Evolutionary conservation across 2,888 invertebrate genomes (phyloP).

Genomic region (Drosophila hawaiiensis): DNA sequence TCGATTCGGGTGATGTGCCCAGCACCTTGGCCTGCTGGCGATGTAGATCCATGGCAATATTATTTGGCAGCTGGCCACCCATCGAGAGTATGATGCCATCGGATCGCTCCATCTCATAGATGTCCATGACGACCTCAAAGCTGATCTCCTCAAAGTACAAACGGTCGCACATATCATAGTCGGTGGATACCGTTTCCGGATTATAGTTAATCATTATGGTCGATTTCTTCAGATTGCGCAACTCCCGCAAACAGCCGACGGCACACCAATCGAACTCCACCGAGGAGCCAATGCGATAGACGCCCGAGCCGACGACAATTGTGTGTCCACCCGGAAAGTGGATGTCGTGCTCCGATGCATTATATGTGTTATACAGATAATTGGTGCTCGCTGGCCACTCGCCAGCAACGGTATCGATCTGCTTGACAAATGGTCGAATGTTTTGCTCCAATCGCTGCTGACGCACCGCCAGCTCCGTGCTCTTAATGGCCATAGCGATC

Average conservation of each 20-base stretch:
- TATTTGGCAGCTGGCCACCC: conserved; percentile 99
- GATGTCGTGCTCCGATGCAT: conserved; percentile 93
- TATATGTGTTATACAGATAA: conserved; percentile 99
- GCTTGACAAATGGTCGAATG: conserved; percentile 95
- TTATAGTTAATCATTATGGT: conserved; percentile 99
- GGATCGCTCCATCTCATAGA: conserved; percentile 96
- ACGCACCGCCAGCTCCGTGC: conserved; percentile 93
- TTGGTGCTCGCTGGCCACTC: conserved; percentile 99
- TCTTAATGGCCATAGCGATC: conserved; percentile 94
- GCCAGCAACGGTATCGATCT: conserved; percentile 99
- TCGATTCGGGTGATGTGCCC: conserved; percentile 97
- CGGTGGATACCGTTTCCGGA: conserved; percentile 99
- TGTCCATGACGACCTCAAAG: conserved; percentile 99
- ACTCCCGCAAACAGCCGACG: conserved; percentile 96
- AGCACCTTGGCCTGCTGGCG: conserved; percentile 95
- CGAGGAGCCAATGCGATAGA: conserved; percentile 98
- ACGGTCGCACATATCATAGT: conserved; percentile 99
- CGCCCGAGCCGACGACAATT: conserved; percentile 97
- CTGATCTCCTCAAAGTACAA: conserved; percentile 99
- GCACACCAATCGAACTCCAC: conserved; percentile 99
- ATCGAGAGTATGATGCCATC: conserved; percentile 98
- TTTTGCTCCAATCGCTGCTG: conserved; percentile 91
- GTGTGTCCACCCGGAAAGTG: conserved; percentile 91
- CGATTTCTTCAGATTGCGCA: conserved; percentile 93
- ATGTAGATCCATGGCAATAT: conserved; percentile 99